Percentiles rank a stretch among this genome's conserved stretches.
Evolutionary conservation across 2,888 invertebrate genomes (phyloP).

Genomic region (Hedychridium roseum): DNA sequence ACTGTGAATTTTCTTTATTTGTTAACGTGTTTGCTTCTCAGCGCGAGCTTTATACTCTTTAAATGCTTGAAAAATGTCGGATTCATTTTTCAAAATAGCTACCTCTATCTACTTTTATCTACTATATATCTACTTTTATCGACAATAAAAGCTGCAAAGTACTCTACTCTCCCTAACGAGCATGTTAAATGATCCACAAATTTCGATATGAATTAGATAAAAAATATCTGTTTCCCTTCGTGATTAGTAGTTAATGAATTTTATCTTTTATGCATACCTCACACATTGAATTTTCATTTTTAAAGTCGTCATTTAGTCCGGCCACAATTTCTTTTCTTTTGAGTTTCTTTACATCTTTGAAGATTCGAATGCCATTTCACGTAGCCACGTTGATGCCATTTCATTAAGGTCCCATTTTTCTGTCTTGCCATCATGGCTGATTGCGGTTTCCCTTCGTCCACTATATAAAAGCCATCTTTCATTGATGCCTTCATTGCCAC

Average conservation of each 20-base stretch:
- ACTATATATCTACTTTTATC: constrained; percentile 20
- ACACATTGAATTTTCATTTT: constrained; percentile 7
- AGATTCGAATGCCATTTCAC: constrained; percentile 28
- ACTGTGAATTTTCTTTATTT: constrained; percentile 22
- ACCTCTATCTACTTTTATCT: no score
- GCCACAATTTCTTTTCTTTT: constrained; percentile 17
- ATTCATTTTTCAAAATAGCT: constrained; percentile 10
- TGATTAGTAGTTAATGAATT: constrained; percentile 21
- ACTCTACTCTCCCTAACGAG: constrained; percentile 21
- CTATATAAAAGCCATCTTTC: constrained; percentile 8
- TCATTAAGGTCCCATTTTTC: not conserved
- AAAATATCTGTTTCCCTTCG: constrained; percentile 12
- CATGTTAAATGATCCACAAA: constrained; percentile 22
- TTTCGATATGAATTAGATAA: constrained; percentile 29
- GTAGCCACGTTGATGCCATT: constrained; percentile 35
- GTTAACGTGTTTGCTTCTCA: constrained; percentile 17
- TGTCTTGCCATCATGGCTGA: not conserved
- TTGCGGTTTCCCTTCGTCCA: constrained; percentile 1
- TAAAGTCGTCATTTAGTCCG: constrained; percentile 13
- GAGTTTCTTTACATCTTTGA: constrained; percentile 25
- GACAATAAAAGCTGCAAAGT: constrained; percentile 27
- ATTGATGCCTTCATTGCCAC: constrained; percentile 4
- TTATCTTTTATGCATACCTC: constrained; percentile 14
- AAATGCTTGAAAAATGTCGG: constrained; percentile 17
- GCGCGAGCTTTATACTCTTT: constrained; percentile 16